Evolutionary conservation across 1,140 invertebrate genomes (phyloP).

Genomic region (Drosophila truncata): DNA sequence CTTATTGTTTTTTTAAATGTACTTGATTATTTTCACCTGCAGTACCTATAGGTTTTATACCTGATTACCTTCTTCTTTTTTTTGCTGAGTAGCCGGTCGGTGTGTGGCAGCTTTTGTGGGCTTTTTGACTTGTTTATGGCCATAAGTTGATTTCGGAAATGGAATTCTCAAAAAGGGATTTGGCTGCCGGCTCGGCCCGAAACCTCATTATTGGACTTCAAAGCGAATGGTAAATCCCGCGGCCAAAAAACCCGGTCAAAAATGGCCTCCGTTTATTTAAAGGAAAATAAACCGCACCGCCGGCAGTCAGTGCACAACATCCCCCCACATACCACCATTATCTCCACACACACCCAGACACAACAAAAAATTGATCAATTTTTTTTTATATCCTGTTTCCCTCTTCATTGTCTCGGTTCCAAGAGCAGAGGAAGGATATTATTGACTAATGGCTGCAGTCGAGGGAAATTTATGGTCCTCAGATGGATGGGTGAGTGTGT

Average conservation of each 20-base stretch:
- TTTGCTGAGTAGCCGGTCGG: slow-evolving; percentile 19
- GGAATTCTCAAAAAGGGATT: slow-evolving; percentile 69
- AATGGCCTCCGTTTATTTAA: slow-evolving; percentile 39
- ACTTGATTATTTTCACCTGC: slow-evolving; percentile 8
- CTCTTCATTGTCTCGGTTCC: slow-evolving; percentile 38
- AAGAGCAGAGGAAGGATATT: slow-evolving; percentile 37
- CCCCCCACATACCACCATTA: slow-evolving; percentile 11
- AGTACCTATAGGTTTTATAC: slow-evolving; percentile 1
- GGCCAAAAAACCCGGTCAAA: slow-evolving; percentile 45
- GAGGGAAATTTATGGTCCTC: slow-evolving; percentile 50
- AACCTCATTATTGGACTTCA: slow-evolving; percentile 41
- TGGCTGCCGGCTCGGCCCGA: slow-evolving; percentile 25
- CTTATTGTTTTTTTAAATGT: slow-evolving; percentile 3
- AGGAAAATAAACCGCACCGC: slow-evolving; percentile 27
- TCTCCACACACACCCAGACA: slow-evolving; percentile 1
- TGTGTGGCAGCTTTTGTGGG: slow-evolving; percentile 57
- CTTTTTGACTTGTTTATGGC: slow-evolving; percentile 75
- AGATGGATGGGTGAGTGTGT: slow-evolving; percentile 13
- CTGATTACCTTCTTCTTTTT: neutral
- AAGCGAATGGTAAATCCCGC: slow-evolving; percentile 46
- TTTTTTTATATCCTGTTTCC: slow-evolving; percentile 18
- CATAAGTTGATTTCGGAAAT: slow-evolving; percentile 78
- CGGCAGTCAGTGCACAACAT: slow-evolving; percentile 3
- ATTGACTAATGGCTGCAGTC: slow-evolving; percentile 52
- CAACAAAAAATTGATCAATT: slow-evolving; percentile 24